Conservation (phyloP, 2,888 invertebrate species). For the Coremacera marginata region DNA sequence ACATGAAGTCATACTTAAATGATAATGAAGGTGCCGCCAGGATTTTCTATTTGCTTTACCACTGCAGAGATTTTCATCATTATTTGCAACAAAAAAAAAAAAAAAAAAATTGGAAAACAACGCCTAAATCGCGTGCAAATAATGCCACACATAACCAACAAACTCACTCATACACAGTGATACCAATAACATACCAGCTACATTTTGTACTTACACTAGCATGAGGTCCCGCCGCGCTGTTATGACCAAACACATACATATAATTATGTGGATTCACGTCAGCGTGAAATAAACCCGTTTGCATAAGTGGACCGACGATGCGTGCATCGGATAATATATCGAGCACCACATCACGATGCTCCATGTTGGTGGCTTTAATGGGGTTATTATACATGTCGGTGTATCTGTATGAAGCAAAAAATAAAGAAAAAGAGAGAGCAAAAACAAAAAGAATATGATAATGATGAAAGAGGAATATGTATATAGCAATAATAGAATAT, state of each 20-base stretch:
- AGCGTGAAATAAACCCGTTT: constrained; percentile 82
- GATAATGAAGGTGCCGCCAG: neutral
- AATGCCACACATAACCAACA: no score
- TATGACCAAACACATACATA: constrained; percentile 91
- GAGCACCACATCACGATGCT: constrained; percentile 83
- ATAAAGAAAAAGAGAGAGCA: neutral
- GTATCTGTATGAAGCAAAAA: constrained; percentile 70
- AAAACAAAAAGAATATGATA: neutral
- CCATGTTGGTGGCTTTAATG: constrained; percentile 71
- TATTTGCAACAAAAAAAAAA: neutral
- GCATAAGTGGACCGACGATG: constrained; percentile 84
- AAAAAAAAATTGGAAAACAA: neutral
- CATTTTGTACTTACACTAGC: constrained; percentile 76
- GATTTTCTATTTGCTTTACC: neutral
- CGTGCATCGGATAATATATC: constrained; percentile 91
- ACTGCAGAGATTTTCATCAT: neutral
- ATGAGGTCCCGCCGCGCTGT: constrained; percentile 82
- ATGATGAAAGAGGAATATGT: neutral
- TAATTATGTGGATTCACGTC: constrained; percentile 82
- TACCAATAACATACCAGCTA: neutral
- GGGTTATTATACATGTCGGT: constrained; percentile 73
- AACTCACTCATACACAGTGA: no score
- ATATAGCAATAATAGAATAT: neutral
- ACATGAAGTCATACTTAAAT: neutral
- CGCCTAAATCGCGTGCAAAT: neutral